These are phyloP conservation scores for Adela reaumurella DNA, from an alignment of 2,888 invertebrate genomes.

Conservation along the genomic window DNA sequence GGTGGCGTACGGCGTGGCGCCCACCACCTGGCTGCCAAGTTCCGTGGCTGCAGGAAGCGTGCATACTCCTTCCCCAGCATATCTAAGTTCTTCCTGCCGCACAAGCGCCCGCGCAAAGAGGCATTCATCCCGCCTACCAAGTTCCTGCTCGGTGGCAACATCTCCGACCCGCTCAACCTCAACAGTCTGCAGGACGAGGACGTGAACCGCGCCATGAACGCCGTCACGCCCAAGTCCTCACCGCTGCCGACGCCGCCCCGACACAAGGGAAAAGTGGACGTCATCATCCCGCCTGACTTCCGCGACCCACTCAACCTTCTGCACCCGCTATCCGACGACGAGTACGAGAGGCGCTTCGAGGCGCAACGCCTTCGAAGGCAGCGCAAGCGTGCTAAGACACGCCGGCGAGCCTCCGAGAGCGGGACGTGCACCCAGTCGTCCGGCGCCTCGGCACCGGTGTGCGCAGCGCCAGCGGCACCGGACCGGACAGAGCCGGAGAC, in stretches of 20 bases:
- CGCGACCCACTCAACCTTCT: conserved; percentile 87
- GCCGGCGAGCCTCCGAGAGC: conserved; percentile 45
- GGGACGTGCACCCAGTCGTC: conserved; percentile 12
- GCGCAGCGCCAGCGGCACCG: conserved; percentile 23
- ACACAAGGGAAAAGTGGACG: conserved; percentile 78
- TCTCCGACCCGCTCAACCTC: conserved; percentile 90
- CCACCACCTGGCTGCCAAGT: conserved; percentile 41
- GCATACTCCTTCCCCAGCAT: conserved; percentile 64
- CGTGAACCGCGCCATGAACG: conserved; percentile 74
- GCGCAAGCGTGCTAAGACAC: conserved; percentile 63
- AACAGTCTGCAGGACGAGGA: conserved; percentile 86
- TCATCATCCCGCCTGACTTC: conserved; percentile 89
- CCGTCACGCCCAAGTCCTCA: conserved; percentile 90
- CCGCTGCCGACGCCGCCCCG: conserved; percentile 82
- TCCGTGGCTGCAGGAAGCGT: conserved; percentile 59
- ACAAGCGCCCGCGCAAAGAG: conserved; percentile 70
- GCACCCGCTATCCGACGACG: conserved; percentile 74
- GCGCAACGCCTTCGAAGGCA: conserved; percentile 67
- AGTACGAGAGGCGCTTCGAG: conserved; percentile 73
- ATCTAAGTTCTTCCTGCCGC: conserved; percentile 71
- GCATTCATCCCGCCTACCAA: conserved; percentile 85
- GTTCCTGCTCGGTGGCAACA: conserved; percentile 91
- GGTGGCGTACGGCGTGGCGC: conserved; percentile 25
- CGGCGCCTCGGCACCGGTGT: too few species aligned
- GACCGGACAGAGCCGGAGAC: conserved; percentile 29